Conservation (phyloP, 2,797 vertebrate genomes). For the Anguilla megastoma region DNA sequence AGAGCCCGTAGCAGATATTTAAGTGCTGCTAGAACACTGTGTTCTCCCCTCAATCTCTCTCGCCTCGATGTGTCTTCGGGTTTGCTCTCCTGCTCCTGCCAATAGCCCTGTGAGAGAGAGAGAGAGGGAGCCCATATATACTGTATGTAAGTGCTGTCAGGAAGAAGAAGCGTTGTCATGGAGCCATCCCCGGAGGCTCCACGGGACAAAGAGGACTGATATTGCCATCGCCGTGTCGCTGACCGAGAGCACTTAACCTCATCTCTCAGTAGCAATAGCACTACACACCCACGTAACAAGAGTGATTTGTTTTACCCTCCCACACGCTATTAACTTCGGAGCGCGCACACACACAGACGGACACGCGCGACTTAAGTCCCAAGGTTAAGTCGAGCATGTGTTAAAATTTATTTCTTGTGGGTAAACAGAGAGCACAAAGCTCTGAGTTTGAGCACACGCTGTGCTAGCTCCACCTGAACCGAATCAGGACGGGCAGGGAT, state of each 20-base stretch:
- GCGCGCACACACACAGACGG: slow-evolving; percentile 27
- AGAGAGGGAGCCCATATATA: slow-evolving; percentile 51
- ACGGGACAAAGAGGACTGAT: slow-evolving; percentile 20
- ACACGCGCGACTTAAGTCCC: neutral
- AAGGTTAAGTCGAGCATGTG: neutral
- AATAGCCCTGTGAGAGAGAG: slow-evolving; percentile 6
- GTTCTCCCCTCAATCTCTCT: slow-evolving; percentile 41
- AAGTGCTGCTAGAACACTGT: slow-evolving; percentile 7
- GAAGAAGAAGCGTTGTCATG: slow-evolving; percentile 44
- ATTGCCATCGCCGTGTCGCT: neutral
- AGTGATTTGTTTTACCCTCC: slow-evolving; percentile 2
- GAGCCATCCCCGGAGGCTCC: slow-evolving; percentile 45
- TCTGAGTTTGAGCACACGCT: neutral
- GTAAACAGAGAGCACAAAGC: neutral
- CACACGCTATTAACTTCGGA: neutral
- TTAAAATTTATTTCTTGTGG: neutral
- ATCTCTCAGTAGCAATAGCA: neutral
- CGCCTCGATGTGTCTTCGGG: slow-evolving; percentile 48
- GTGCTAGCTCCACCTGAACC: neutral
- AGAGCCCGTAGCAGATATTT: slow-evolving; percentile 42
- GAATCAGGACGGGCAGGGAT: neutral
- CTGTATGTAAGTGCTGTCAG: slow-evolving; percentile 48
- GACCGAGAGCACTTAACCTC: slow-evolving; percentile 34
- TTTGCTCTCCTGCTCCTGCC: slow-evolving; percentile 38
- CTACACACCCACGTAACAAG: neutral